Conservation (phyloP, 2,888 invertebrate genomes). For the Cryptus armator region DNA sequence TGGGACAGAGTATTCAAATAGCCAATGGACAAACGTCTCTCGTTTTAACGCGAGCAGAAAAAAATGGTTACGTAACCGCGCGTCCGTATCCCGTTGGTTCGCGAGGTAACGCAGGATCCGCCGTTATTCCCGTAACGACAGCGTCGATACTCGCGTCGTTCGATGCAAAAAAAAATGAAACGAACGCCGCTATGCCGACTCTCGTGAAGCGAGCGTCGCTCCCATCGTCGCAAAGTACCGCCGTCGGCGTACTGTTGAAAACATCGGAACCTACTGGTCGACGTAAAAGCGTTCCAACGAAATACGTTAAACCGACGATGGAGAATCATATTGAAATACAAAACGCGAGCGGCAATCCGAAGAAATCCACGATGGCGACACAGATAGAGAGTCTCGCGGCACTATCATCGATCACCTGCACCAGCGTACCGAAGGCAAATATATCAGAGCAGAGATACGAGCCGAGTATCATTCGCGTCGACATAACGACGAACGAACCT, state of each 20-base stretch:
- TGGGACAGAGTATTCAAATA: constrained; percentile 18
- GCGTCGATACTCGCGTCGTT: constrained; percentile 6
- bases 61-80: constrained; percentile 45
- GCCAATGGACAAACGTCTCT: constrained; percentile 36
- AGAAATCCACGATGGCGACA: constrained; percentile 68
- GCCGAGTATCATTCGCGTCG: constrained; percentile 30
- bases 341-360: constrained; percentile 30
- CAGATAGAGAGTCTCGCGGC: constrained; percentile 63
- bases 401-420: constrained; percentile 23
- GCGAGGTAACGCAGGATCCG: neutral
- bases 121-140: constrained; percentile 1
- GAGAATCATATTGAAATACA: constrained; percentile 21
- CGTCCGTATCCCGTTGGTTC: constrained; percentile 36
- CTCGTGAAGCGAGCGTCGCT: constrained; percentile 32
- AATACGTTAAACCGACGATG: constrained; percentile 52
- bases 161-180: constrained; percentile 30
- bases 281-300: constrained; percentile 68
- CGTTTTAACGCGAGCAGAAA: constrained; percentile 38
- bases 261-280: constrained; percentile 47
- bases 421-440: neutral
- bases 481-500: constrained; percentile 34
- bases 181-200: neutral
- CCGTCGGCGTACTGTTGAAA: constrained; percentile 39
- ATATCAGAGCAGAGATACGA: constrained; percentile 33
- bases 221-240: constrained; percentile 28